Conservation (phyloP, 2,797 vertebrate genomes). For the Momotus momota region DNA sequence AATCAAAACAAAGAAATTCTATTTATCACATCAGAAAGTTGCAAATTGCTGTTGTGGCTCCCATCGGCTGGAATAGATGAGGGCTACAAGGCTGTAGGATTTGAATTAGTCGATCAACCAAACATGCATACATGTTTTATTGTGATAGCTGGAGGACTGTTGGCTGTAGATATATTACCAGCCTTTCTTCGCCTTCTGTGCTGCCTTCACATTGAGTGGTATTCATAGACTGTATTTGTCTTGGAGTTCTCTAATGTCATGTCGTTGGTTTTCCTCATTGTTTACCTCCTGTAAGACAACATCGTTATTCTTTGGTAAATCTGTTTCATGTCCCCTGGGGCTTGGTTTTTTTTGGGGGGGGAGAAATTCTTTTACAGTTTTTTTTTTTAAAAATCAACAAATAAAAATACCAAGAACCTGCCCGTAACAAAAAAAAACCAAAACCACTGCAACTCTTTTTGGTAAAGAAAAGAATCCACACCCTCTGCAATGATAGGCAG, state of each 20-base stretch:
- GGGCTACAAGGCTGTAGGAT: background rate
- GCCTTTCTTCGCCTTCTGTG: background rate
- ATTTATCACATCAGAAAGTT: conserved; percentile 81
- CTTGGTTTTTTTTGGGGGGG: background rate
- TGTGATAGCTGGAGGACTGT: background rate
- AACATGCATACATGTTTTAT: background rate
- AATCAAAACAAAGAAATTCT: conserved; percentile 81
- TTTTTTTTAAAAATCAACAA: background rate
- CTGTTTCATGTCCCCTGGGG: background rate
- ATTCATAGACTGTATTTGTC: conserved; percentile 9
- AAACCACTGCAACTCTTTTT: background rate
- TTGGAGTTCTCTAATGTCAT: conserved; percentile 28
- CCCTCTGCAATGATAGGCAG: background rate
- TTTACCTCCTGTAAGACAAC: conserved; percentile 36
- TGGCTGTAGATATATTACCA: background rate
- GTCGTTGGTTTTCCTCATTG: conserved; percentile 31
- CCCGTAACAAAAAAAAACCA: background rate
- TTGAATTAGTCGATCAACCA: conserved; percentile 16
- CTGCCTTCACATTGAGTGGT: background rate
- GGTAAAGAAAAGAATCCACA: background rate
- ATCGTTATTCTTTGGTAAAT: conserved; percentile 41
- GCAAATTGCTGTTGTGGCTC: conserved; percentile 73
- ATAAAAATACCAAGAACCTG: background rate
- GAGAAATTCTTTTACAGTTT: background rate
- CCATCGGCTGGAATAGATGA: conserved; percentile 30